phyloP scores from a whole-genome alignment of 2,113 vertebrate species.

The Leucosticte australis region DNA sequence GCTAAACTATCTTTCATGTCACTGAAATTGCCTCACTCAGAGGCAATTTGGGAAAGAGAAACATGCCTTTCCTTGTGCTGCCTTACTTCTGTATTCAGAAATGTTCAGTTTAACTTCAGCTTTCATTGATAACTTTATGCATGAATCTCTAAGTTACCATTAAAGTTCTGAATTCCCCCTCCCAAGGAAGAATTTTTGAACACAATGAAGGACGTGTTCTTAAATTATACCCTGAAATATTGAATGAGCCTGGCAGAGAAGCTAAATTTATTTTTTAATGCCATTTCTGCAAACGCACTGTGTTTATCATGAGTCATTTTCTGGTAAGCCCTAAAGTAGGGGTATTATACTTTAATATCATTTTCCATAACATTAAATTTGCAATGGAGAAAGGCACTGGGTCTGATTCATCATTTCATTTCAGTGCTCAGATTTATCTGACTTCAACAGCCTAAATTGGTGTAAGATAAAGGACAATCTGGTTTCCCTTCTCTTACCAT shows the following conservation, averaged over 20 bases:
- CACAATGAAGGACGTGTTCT: constrained; percentile 37
- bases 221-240: constrained; percentile 55
- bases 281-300: constrained; percentile 22
- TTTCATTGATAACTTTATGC: constrained; percentile 23
- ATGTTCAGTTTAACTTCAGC: not conserved
- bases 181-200: constrained; percentile 26
- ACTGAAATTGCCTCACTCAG: not conserved
- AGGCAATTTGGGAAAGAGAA: not conserved
- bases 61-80: not conserved
- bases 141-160: constrained; percentile 21
- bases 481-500: not conserved
- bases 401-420: constrained; percentile 57
- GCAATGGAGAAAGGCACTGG: constrained; percentile 25
- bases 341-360: constrained; percentile 60
- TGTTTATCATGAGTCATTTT: constrained; percentile 68
- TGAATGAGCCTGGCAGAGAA: constrained; percentile 40
- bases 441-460: not conserved
- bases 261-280: constrained; percentile 61
- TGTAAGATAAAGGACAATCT: constrained; percentile 17
- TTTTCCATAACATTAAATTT: constrained; percentile 66
- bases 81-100: constrained; percentile 23
- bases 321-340: constrained; percentile 53
- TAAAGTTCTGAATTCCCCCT: constrained; percentile 40
- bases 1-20: not conserved
- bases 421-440: not conserved